Conservation (phyloP, 2,113 vertebrate genomes). For the Recurvirostra avosetta region DNA sequence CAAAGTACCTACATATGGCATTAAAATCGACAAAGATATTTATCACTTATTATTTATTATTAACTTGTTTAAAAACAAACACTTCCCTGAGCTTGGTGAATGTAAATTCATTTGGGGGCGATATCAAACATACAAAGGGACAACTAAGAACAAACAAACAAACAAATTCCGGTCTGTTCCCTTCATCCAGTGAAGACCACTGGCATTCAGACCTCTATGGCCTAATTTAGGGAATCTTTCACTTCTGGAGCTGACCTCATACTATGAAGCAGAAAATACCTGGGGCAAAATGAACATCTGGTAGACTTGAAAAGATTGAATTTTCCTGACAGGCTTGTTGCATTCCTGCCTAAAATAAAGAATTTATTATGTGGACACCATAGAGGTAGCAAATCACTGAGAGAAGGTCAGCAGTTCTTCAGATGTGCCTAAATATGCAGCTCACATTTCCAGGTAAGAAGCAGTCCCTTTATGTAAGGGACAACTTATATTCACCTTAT, state of each 20-base stretch:
- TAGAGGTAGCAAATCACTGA: not conserved
- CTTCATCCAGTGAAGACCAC: not conserved
- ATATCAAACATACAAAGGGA: not conserved
- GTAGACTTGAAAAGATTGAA: not conserved
- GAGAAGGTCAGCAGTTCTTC: not conserved
- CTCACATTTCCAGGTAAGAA: not conserved
- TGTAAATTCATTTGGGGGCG: not conserved
- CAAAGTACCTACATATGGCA: not conserved
- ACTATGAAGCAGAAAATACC: not conserved
- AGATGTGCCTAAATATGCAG: not conserved
- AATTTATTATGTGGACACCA: not conserved
- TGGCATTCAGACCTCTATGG: not conserved
- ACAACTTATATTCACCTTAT: not conserved
- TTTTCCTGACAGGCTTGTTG: not conserved
- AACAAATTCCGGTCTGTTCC: not conserved
- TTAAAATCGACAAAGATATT: not conserved
- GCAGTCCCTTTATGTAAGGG: not conserved
- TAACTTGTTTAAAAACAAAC: not conserved
- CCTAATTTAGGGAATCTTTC: not conserved
- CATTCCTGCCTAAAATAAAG: not conserved
- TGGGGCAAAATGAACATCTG: not conserved
- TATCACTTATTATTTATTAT: not conserved
- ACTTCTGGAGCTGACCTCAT: not conserved
- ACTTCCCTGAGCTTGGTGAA: not conserved
- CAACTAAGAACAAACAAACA: not conserved